Conservation (phyloP, 1,140 invertebrate genomes). For the Zaprionus vittiger region DNA sequence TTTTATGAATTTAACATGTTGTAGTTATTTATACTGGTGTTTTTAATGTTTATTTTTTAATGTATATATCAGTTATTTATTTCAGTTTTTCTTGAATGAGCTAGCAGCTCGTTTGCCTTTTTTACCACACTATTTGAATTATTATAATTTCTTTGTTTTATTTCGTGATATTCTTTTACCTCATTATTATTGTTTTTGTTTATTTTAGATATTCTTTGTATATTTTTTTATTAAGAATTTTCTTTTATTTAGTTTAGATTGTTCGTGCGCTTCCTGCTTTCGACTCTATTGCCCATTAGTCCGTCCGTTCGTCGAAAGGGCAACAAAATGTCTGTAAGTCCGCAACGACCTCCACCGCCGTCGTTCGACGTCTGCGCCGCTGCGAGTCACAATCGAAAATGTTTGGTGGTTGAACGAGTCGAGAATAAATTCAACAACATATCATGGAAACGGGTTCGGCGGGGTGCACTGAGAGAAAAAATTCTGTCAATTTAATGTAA, state of each 20-base stretch:
- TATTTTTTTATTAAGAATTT: background rate
- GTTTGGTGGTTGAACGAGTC: constrained; percentile 70
- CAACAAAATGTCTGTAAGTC: constrained; percentile 20
- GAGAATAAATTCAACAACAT: constrained; percentile 58
- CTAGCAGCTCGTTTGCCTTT: too few relatives aligned
- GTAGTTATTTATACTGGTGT: background rate
- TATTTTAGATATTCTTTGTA: background rate
- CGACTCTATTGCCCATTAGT: constrained; percentile 11
- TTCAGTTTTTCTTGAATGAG: too few relatives aligned
- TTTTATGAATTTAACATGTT: background rate
- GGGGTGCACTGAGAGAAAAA: constrained; percentile 31
- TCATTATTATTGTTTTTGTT: background rate
- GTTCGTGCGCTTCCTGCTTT: background rate
- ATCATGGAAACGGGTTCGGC: constrained; percentile 58
- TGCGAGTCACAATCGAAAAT: constrained; percentile 65
- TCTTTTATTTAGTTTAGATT: constrained; percentile 5
- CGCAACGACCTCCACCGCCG: constrained; percentile 24
- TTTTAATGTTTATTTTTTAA: background rate
- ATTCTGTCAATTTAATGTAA: background rate
- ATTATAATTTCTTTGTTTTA: background rate
- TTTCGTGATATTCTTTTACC: background rate
- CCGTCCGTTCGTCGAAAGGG: constrained; percentile 27
- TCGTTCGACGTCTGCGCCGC: constrained; percentile 66
- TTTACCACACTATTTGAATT: too few relatives aligned
- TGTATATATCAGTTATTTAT: background rate